These are phyloP conservation scores for Osmerus eperlanus DNA, from an alignment of 2,113 vertebrate genomes.

Conservation along the genomic window DNA sequence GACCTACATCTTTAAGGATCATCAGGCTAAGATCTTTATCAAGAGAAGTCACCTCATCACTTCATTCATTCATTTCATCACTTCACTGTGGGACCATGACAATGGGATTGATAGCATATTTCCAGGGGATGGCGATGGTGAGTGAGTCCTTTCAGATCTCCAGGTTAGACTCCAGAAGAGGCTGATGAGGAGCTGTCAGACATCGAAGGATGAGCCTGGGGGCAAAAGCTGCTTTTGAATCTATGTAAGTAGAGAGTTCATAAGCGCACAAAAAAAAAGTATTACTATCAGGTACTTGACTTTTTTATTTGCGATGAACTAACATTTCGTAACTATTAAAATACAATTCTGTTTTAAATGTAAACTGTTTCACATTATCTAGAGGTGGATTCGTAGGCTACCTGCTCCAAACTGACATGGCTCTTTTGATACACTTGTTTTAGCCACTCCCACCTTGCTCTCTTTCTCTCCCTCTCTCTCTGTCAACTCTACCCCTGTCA, in stretches of 20 bases:
- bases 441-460: conserved; percentile 14
- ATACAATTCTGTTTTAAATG: too few species aligned
- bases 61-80: conserved; percentile 10
- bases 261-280: too few species aligned
- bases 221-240: too few species aligned
- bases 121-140: conserved; percentile 12
- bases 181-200: neutral
- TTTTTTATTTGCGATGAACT: too few species aligned
- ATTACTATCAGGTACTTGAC: too few species aligned
- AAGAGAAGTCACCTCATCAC: conserved; percentile 9
- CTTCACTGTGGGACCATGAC: conserved; percentile 11
- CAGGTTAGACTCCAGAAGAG: neutral
- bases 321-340: too few species aligned
- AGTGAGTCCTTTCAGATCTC: conserved; percentile 13
- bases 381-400: neutral
- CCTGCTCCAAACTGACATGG: neutral
- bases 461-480: neutral
- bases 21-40: conserved; percentile 17
- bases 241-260: too few species aligned
- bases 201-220: too few species aligned
- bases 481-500: neutral
- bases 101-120: conserved; percentile 6
- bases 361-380: neutral
- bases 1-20: neutral
- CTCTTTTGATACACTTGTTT: conserved; percentile 19